Evolutionary conservation across 64 coral and sea anemone species (phyloP).

Genomic region (Montipora cactus): DNA sequence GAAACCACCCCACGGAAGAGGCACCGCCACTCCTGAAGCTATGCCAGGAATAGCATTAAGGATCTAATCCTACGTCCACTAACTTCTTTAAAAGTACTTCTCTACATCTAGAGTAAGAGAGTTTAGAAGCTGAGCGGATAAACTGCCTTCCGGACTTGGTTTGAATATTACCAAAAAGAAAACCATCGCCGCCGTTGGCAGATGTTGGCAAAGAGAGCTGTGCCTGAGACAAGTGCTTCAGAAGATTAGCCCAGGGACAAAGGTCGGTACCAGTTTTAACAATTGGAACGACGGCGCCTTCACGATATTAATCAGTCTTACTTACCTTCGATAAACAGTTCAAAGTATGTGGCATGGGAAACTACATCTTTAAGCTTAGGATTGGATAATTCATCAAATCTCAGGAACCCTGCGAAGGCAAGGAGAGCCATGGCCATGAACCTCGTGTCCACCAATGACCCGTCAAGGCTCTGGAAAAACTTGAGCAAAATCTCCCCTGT

Average conservation of each 20-base stretch:
- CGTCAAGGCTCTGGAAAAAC: no score
- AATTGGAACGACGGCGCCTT: conserved; percentile 2
- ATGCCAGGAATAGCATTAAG: not conserved
- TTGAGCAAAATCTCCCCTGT: no score
- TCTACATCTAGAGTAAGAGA: not conserved
- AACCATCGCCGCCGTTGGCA: not conserved
- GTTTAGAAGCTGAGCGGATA: no score
- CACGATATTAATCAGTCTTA: conserved; percentile 43
- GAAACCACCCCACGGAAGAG: not conserved
- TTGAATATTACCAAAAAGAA: not conserved
- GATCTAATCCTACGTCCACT: not conserved
- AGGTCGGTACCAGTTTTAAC: no score
- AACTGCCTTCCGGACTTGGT: no score
- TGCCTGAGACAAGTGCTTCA: not conserved
- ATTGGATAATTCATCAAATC: no score
- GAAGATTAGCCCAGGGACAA: no score
- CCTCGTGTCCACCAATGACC: no score
- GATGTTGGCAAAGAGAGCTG: not conserved
- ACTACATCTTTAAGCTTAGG: no score
- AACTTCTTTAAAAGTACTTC: conserved; percentile 21
- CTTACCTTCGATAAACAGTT: conserved; percentile 42
- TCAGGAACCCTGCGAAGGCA: no score
- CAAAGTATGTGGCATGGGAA: conserved; percentile 18
- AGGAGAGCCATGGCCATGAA: no score
- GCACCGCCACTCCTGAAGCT: conserved; percentile 46